phyloP scores from a whole-genome alignment of 2,113 vertebrate genomes.

The Azemiops feae region DNA sequence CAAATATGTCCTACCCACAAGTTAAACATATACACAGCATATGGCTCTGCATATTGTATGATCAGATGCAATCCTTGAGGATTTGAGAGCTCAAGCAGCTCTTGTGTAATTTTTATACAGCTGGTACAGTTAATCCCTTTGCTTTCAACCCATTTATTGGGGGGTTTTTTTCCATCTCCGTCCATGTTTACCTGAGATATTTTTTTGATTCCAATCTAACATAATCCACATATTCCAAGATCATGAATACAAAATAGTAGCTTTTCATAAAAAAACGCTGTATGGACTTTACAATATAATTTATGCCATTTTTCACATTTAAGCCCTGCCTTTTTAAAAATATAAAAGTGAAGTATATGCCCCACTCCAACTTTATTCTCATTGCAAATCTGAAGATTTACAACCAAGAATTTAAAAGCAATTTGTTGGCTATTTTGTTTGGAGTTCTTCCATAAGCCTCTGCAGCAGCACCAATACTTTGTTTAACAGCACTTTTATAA shows the following conservation, averaged over 20 bases:
- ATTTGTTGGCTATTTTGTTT: neutral
- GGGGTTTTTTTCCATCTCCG: neutral
- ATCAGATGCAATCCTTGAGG: neutral
- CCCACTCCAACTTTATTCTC: neutral
- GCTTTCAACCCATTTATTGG: slow-evolving; percentile 16
- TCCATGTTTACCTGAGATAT: slow-evolving; percentile 28
- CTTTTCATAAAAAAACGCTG: slow-evolving; percentile 14
- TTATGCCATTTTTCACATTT: neutral
- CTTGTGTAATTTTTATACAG: slow-evolving; percentile 7
- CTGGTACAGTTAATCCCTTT: slow-evolving; percentile 2
- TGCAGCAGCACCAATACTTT: neutral
- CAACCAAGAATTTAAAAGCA: neutral
- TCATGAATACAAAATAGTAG: neutral
- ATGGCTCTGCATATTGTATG: neutral
- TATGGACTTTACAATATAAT: slow-evolving; percentile 23
- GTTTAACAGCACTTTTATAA: neutral
- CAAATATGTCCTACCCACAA: neutral
- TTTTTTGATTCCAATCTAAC: neutral
- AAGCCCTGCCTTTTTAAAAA: neutral
- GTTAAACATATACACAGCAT: neutral
- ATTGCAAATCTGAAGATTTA: neutral
- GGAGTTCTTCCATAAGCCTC: neutral
- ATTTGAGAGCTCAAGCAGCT: slow-evolving; percentile 23
- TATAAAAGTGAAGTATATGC: neutral
- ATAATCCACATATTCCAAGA: slow-evolving; percentile 17